Evolutionary conservation across 92 coral and sea anemone species (phyloP), one percentile per base, ranked within the genome.

Genomic region (Epizoanthus rinbou): DNA sequence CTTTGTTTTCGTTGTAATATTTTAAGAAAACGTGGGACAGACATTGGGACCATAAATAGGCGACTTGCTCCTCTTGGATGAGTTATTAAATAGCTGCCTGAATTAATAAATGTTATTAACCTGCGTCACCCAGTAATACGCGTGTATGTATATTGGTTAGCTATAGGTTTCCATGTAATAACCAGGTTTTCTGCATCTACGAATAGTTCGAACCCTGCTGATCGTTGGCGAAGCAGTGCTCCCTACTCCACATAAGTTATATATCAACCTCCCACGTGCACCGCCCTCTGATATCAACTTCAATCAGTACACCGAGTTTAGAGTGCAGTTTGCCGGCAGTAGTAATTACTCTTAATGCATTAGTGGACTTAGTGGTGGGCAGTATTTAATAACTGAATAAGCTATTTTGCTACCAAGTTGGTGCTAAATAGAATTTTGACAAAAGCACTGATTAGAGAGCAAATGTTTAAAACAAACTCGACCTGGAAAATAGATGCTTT

Each of bases 391-490:
- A 41, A 35, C 23, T 76, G 62, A 41, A 5, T 60, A 62, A 62
- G 21, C 33, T 22, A 63, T 73, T 73, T 73, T 73, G 43, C 37
- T 22, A 54, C 18, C 80, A 56, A 54, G 43, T 43, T 17, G 65
- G 60, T 19, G 41, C 21, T n/a, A 62, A 62, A 33, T 60, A 64
- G 41, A 41, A 37, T 8, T 33, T 19, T 8, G 8, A 56, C n/a
- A 24, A 74, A 74, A 74, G 64, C 21, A 74, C 60, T 56, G 80
- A 56, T 74, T 74, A 43, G 17, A 33, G 15, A 66, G 5, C 43
- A 66, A 66, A 66, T 41, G 23, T 72, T 22, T 9, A 72, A 72
- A 72, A 72, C 57, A 72, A 74, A 74, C 79, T 24, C 21, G 2
- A 15, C 72, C 45, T 16, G 72, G 45, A 22, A 33, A 23, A 19